Conservation (phyloP, 92 coral and sea anemone genomes). For the Phenganax marumi region DNA sequence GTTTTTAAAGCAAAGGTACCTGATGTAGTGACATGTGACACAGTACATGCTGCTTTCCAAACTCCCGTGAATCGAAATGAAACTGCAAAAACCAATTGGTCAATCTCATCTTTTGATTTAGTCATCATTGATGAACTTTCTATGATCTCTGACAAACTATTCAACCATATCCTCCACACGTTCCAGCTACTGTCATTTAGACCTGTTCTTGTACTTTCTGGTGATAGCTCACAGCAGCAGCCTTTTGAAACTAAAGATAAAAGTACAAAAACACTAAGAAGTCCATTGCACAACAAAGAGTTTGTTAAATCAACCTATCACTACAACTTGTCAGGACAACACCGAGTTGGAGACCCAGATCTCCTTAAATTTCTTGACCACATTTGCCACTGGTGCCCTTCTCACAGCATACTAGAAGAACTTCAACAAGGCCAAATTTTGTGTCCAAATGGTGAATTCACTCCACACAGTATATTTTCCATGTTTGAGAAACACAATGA, state of each 20-base stretch:
- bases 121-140: slow-evolving; percentile 14
- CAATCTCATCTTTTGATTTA: neutral
- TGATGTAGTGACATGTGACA: too few relatives aligned
- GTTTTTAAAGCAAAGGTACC: too few relatives aligned
- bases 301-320: neutral
- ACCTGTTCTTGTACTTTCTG: neutral
- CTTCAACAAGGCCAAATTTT: neutral
- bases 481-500: neutral
- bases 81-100: neutral
- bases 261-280: neutral
- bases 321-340: neutral
- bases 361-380: neutral
- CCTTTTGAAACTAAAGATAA: neutral
- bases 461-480: neutral
- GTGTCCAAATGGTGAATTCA: neutral
- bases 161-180: neutral
- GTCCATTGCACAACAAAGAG: neutral
- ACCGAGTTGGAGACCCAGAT: neutral
- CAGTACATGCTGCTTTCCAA: too few relatives aligned
- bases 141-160: neutral
- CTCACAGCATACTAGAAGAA: neutral
- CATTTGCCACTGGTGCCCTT: slow-evolving; percentile 12
- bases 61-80: neutral
- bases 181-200: neutral
- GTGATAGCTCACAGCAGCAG: slow-evolving; percentile 17